Base-by-base conservation (phyloP, 2,888 invertebrate genomes). In the Callyntrura guangdongensis region DNA sequence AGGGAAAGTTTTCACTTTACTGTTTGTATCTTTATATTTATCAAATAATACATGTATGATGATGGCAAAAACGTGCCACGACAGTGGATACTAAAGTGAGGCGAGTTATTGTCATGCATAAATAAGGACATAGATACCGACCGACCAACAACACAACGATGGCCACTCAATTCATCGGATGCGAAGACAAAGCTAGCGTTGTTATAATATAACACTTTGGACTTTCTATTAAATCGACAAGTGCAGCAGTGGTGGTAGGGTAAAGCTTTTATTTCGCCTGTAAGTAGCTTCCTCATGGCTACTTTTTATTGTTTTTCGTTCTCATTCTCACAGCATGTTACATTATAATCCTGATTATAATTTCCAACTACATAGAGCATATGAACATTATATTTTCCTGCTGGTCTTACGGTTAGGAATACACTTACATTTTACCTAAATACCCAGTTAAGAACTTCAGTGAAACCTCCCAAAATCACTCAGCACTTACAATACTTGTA, bases 281-380 rank as follows among this genome's bases (percentile, higher is more conserved):
- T n/a, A n/a, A 77, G 25, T 53, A 53, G 2, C 36, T 53, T 6
- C 9, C 49, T 77, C 9, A n/a, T 53, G 17, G 53, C 25, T 77
- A 5, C 22, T 3, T 49, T 49, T 77, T 77, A 77, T 53, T n/a
- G 53, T 5, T 3, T 25, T n/a, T 77, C 53, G 12, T 25, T 49
- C 53, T n/a, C 77, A 53, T 77, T 49, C 22, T 77, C 77, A 53
- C 77, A 77, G 77, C 45, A 77, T 22, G 53, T 22, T 45, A 11
- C 47, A 20, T 6, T 17, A 61, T 22, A 61, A 61, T 27, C 14
- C 36, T 14, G 1, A 45, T 17, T 17, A 45, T 69, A 69, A 69
- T 36, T 69, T 69, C 25, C 6, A 69, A 69, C 36, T n/a, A 36
- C 36, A 36, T 4, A 2, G 36, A 36, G 36, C 6, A 36, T 36